Conservation (phyloP, 1,140 invertebrate genomes). For the Physella acuta region DNA sequence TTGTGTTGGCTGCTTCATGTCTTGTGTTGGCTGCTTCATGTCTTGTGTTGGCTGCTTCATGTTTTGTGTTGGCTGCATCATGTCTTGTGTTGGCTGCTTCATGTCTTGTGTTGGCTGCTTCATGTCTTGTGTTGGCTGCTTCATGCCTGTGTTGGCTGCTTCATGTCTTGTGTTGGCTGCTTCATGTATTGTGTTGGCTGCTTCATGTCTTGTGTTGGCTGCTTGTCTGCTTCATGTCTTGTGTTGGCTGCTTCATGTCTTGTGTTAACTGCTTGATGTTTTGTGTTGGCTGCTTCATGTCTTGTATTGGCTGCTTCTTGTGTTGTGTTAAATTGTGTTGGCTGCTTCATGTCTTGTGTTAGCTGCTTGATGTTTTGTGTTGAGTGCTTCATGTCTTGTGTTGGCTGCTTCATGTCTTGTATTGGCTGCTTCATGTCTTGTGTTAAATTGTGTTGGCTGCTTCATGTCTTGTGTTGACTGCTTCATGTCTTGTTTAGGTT, state of each 20-base stretch:
- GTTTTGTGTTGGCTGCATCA: neutral
- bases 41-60: neutral
- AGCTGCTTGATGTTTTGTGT: too few species aligned
- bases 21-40: neutral
- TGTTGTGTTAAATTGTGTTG: too few species aligned
- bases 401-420: too few species aligned
- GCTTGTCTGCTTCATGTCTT: neutral
- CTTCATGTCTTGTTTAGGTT: too few species aligned
- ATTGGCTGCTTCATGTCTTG: too few species aligned
- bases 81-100: neutral
- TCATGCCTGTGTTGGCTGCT: neutral
- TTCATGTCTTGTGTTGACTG: too few species aligned
- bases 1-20: neutral
- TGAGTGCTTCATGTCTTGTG: too few species aligned
- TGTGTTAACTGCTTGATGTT: neutral
- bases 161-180: neutral
- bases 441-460: too few species aligned
- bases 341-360: too few species aligned
- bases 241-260: neutral
- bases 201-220: neutral
- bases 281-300: too few species aligned
- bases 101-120: neutral
- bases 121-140: neutral
- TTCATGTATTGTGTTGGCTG: neutral
- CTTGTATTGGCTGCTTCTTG: too few species aligned